Conservation (phyloP, 2,888 invertebrate species). For the Drosophila austrosaltans region DNA sequence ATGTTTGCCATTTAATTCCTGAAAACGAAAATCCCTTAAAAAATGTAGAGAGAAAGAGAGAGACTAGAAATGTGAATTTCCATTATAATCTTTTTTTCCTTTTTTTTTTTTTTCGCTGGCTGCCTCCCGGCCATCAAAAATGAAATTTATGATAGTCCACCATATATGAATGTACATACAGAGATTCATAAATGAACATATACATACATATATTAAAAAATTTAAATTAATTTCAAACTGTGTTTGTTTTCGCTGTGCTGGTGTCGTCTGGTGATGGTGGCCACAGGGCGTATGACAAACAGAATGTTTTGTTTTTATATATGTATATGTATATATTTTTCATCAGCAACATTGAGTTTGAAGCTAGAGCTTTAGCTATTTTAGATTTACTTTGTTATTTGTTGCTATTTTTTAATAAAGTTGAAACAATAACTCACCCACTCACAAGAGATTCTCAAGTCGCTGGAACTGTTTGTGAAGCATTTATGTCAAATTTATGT, state of each 20-base stretch:
- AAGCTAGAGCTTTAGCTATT: slow-evolving; percentile 47
- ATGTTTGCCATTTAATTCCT: slow-evolving; percentile 9
- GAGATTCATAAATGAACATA: background rate
- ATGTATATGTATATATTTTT: slow-evolving; percentile 48
- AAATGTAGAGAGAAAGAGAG: background rate
- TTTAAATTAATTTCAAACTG: slow-evolving; percentile 72
- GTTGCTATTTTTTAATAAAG: slow-evolving; percentile 79
- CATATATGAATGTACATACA: slow-evolving; percentile 27
- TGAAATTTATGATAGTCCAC: slow-evolving; percentile 58
- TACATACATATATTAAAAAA: slow-evolving; percentile 55
- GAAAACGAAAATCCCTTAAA: slow-evolving; percentile 11
- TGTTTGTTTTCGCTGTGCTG: slow-evolving; percentile 21
- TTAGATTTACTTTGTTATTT: slow-evolving; percentile 59
- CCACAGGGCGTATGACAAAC: slow-evolving; percentile 6
- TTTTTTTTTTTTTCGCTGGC: slow-evolving; percentile 10
- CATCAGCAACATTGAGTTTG: slow-evolving; percentile 51
- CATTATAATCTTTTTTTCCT: background rate
- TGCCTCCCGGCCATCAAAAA: slow-evolving; percentile 31
- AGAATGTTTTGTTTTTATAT: background rate
- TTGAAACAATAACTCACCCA: slow-evolving; percentile 66
- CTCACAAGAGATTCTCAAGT: slow-evolving; percentile 21
- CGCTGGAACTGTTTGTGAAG: slow-evolving; percentile 60
- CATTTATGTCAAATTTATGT: slow-evolving; percentile 82
- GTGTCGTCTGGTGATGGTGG: background rate
- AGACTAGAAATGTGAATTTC: slow-evolving; percentile 27